phyloP scores from a whole-genome alignment of 2,113 vertebrate species.

The Alexandromys fortis region DNA sequence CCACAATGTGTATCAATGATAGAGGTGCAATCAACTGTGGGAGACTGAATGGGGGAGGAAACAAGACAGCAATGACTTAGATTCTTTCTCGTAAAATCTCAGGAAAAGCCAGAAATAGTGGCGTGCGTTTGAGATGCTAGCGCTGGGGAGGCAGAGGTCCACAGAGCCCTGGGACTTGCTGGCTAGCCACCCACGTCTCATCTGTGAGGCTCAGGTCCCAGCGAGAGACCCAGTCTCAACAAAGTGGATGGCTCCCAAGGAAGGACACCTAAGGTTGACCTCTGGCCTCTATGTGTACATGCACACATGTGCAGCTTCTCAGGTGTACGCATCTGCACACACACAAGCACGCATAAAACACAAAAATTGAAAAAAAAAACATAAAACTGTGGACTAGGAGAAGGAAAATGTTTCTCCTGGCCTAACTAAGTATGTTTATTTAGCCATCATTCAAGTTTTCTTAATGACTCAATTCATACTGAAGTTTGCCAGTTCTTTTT shows the following conservation, averaged over 20 bases:
- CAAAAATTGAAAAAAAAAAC: not conserved
- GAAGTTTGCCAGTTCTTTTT: not conserved
- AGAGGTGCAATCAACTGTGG: not conserved
- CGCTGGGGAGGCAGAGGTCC: not conserved
- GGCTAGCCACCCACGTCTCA: not conserved
- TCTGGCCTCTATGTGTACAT: not conserved
- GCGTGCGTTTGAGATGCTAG: not conserved
- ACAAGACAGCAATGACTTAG: not conserved
- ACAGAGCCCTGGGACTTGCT: too few species aligned
- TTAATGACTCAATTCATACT: not conserved
- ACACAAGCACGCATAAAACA: not conserved
- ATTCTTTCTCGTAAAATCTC: not conserved
- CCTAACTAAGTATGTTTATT: not conserved
- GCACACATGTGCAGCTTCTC: not conserved
- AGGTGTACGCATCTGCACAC: not conserved
- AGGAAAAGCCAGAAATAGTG: not conserved
- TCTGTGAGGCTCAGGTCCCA: not conserved
- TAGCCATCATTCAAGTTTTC: not conserved
- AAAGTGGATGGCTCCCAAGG: not conserved
- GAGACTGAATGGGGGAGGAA: not conserved
- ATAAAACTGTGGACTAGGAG: not conserved
- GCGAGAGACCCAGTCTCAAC: not conserved
- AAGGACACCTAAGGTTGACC: not conserved
- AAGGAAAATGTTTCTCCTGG: not conserved
- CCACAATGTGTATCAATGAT: accelerated